Evolutionary conservation across 2,888 invertebrate species (phyloP), one percentile per base, ranked within the genome.

Genomic region (Micoletzkya japonica): DNA sequence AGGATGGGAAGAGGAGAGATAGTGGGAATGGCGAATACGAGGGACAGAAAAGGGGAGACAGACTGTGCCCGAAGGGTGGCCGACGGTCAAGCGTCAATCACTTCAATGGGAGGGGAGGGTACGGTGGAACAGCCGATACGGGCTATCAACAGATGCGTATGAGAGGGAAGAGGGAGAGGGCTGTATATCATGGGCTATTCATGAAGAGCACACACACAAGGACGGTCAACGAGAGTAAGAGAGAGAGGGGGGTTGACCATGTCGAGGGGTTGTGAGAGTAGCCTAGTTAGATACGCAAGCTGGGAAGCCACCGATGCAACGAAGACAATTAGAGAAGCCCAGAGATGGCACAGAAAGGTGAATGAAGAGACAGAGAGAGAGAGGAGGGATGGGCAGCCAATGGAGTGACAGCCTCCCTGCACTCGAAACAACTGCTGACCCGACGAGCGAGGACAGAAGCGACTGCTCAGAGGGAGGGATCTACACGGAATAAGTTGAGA

Each of bases 41-140:
- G n/a, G 52, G 10, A 52, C 4, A 17, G 60, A 39, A 50, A 63
- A 50, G 32, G 2, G 59, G 26, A 20, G 44, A 50, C 39, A 59
- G 39, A 39, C 34, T 49, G 44, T 49, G 63, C 10, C 10, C 36
- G 64, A 26, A 28, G n/a, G 64, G 36, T 20, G 20, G 54, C 20
- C 4, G 50, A 52, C 37, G 64, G 64, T 66, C 64, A 66, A 66
- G 64, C 64, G 54, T 66, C 64, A 66, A 66, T 66, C 64, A 66
- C 50, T 20, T 26, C 63, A 36, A 63, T 36, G 32, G 50, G 50
- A 28, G n/a, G 26, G 61, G 24, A 20, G 28, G 26, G 24, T 3
- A 59, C 28, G 63, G 32, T 30, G 49, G 39, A 28, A 52, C n/a
- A 24, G 50, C 20, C 58, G 10, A 6, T 36, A n/a, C 49, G 14